Percentiles rank a stretch among this genome's conserved stretches.
These are phyloP conservation scores for Sylvia atricapilla DNA, from an alignment of 2,113 vertebrate genomes.

Conservation along the genomic window DNA sequence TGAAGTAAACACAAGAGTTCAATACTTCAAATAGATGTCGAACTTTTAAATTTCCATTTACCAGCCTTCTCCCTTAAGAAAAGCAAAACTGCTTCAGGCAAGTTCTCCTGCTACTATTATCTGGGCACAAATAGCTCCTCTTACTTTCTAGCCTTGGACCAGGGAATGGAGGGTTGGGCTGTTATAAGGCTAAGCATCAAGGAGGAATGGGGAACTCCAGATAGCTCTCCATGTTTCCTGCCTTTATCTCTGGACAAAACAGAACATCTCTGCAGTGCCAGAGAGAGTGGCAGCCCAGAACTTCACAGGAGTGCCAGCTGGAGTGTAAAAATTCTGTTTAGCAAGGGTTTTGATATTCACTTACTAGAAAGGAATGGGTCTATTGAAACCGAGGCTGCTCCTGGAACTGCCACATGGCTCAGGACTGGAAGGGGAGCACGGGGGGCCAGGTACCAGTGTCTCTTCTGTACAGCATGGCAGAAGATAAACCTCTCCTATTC, in stretches of 20 bases:
- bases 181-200: background rate
- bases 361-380: background rate
- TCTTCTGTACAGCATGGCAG: background rate
- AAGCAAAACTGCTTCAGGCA: background rate
- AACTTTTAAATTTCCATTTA: conserved; percentile 28
- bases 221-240: background rate
- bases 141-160: background rate
- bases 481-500: background rate
- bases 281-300: background rate
- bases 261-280: background rate
- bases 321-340: background rate
- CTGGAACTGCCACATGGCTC: background rate
- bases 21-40: background rate
- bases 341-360: background rate
- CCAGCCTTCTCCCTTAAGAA: background rate
- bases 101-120: background rate
- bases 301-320: background rate
- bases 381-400: background rate
- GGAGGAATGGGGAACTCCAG: background rate
- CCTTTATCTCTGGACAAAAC: background rate
- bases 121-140: background rate
- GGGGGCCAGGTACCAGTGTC: rapidly evolving
- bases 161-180: background rate
- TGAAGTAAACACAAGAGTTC: background rate
- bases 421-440: background rate